A percentile compares a stretch with the other conserved stretches of the same genome.
These are phyloP conservation scores for Ancistrus triradiatus DNA, from an alignment of 2,113 vertebrate genomes.

Conservation along the genomic window DNA sequence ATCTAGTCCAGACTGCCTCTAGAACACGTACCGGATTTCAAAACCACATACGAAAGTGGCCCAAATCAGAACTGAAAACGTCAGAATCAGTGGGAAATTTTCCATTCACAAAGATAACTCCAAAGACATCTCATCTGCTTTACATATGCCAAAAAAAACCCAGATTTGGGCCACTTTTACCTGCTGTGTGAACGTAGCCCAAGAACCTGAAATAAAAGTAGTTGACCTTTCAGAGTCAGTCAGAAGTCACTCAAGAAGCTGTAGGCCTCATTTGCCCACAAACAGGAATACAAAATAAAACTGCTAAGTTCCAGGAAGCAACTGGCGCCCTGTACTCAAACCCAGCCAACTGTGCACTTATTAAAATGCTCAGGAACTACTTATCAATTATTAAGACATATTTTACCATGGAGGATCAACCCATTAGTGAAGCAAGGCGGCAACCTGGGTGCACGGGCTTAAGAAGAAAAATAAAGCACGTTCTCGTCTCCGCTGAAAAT, in stretches of 20 bases:
- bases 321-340: constrained; percentile 39
- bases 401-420: constrained; percentile 65
- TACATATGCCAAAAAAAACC: no score
- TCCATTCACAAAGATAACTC: no score
- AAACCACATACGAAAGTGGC: no score
- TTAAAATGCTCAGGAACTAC: constrained; percentile 51
- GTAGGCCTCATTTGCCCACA: constrained; percentile 20
- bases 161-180: no score
- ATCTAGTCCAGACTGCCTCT: no score
- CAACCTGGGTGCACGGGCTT: constrained; percentile 41
- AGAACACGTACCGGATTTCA: no score
- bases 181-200: no score
- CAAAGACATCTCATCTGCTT: no score
- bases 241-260: neutral
- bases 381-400: constrained; percentile 67
- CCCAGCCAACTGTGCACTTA: constrained; percentile 53
- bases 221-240: no score
- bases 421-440: constrained; percentile 63
- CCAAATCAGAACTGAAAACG: no score
- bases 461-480: neutral
- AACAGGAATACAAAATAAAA: neutral
- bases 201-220: no score
- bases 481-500: constrained; percentile 19
- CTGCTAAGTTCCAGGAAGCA: neutral
- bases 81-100: no score